These are phyloP conservation scores for Craterocephalus amniculus DNA, from an alignment of 2,797 vertebrate genomes.

Conservation along the genomic window DNA sequence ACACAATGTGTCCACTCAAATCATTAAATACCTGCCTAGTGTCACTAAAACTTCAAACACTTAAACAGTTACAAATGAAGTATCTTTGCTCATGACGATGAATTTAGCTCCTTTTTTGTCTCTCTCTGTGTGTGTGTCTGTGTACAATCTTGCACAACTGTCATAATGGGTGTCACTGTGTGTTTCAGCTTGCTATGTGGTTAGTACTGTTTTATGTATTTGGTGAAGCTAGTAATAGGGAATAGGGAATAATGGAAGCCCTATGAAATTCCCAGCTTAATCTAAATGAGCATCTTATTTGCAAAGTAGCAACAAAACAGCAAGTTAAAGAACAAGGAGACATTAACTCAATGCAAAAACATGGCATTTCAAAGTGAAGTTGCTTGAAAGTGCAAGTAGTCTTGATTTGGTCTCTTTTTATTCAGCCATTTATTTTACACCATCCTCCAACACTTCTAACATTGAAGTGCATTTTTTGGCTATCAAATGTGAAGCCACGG, in stretches of 20 bases:
- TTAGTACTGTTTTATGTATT: not conserved
- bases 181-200: not conserved
- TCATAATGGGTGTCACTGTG: not conserved
- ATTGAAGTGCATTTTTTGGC: not conserved
- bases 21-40: not conserved
- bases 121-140: not conserved
- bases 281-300: not conserved
- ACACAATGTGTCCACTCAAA: not conserved
- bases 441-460: not conserved
- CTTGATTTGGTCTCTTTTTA: not conserved
- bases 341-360: not conserved
- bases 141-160: not conserved
- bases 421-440: not conserved
- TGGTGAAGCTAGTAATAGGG: not conserved
- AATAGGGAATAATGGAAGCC: not conserved
- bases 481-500: not conserved
- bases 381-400: not conserved
- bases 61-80: not conserved
- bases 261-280: not conserved
- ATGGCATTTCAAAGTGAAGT: not conserved
- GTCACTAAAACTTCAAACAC: not conserved
- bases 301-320: not conserved
- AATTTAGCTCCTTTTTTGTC: not conserved
- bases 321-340: not conserved
- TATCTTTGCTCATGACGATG: not conserved